Conservation (phyloP, 2,888 invertebrate genomes). For the Sturmia bella region DNA sequence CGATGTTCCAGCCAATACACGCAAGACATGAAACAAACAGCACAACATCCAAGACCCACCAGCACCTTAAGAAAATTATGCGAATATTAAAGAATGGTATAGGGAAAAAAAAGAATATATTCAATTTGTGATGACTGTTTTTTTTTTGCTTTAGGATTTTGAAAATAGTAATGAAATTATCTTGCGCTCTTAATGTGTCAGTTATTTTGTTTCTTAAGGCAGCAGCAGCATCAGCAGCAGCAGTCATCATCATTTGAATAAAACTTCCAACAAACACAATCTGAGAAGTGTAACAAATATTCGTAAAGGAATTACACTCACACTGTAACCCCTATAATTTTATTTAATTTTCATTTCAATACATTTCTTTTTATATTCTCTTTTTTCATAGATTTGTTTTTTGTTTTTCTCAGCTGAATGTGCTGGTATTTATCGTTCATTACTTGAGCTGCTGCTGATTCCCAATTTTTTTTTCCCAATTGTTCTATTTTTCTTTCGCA, state of each 20-base stretch:
- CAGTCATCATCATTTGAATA: conserved; percentile 64
- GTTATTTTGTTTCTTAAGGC: conserved; percentile 34
- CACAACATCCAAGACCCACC: not conserved
- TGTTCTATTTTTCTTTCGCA: not conserved
- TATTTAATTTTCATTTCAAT: conserved; percentile 58
- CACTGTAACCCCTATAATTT: conserved; percentile 47
- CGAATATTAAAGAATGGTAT: conserved; percentile 5
- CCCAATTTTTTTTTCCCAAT: too few relatives aligned
- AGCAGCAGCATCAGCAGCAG: too few relatives aligned
- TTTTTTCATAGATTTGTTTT: not conserved
- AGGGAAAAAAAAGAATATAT: conserved; percentile 20
- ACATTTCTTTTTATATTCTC: conserved; percentile 16
- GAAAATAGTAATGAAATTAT: conserved; percentile 49
- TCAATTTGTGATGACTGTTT: conserved; percentile 54
- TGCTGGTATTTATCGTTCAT: conserved; percentile 63
- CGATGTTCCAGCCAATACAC: conserved; percentile 45
- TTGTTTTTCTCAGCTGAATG: conserved; percentile 36
- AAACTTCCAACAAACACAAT: conserved; percentile 29
- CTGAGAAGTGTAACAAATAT: conserved; percentile 43
- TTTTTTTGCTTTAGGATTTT: conserved; percentile 38
- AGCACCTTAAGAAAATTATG: conserved; percentile 49
- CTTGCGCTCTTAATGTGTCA: conserved; percentile 30
- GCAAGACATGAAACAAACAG: not conserved
- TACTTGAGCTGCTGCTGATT: conserved; percentile 23
- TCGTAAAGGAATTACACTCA: conserved; percentile 25